These are phyloP conservation scores for Campoplex nolae DNA, from an alignment of 2,888 invertebrate genomes.

Conservation along the genomic window DNA sequence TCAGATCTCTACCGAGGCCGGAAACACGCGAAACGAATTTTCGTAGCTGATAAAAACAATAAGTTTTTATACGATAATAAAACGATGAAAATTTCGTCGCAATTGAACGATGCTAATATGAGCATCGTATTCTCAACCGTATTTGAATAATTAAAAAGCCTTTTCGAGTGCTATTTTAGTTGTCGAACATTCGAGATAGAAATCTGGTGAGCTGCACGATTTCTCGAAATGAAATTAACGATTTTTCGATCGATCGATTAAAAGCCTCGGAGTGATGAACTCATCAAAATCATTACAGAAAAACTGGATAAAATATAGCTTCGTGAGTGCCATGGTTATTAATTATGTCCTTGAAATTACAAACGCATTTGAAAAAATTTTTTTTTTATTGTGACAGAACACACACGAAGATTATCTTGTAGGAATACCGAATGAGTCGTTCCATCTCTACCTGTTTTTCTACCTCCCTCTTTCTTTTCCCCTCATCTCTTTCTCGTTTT, in stretches of 20 bases:
- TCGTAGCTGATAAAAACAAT: too few species aligned
- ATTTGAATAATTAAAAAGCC: too few species aligned
- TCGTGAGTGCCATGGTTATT: not conserved
- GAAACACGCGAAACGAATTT: too few species aligned
- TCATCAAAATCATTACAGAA: not conserved
- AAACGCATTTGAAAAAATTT: not conserved
- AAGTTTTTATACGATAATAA: too few species aligned
- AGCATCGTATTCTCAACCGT: too few species aligned
- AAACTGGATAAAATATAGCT: not conserved
- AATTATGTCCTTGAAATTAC: slow-evolving; percentile 2
- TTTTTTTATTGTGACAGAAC: not conserved
- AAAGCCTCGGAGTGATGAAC: not conserved
- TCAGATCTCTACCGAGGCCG: not conserved
- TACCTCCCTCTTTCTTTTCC: not conserved
- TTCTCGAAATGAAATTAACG: not conserved
- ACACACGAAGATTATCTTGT: slow-evolving; percentile 22
- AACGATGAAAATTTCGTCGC: too few species aligned
- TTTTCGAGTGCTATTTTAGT: not conserved
- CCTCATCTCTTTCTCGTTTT: not conserved
- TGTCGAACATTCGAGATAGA: not conserved
- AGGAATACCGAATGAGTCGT: slow-evolving; percentile 37
- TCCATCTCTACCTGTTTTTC: not conserved
- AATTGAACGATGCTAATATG: too few species aligned
- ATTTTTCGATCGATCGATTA: not conserved
- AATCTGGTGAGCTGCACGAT: not conserved